phyloP scores from a whole-genome alignment of 2,113 vertebrate genomes.

The Asarcornis scutulata region DNA sequence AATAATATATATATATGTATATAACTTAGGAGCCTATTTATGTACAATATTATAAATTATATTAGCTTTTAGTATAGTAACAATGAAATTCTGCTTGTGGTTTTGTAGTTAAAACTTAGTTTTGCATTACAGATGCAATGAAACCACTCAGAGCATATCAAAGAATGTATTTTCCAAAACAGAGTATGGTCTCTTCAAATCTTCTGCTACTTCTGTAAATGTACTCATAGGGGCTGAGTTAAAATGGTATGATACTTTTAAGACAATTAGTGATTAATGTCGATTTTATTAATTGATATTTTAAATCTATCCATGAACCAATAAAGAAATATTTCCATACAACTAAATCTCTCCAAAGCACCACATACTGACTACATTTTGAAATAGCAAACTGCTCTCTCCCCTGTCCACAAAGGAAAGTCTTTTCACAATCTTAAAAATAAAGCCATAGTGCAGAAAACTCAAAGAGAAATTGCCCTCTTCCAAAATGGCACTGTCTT shows the following conservation, averaged over 20 bases:
- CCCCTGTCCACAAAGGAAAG: not conserved
- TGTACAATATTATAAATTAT: not conserved
- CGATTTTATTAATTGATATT: not conserved
- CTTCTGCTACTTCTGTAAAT: not conserved
- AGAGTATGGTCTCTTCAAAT: not conserved
- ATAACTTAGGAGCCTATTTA: not conserved
- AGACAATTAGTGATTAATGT: not conserved
- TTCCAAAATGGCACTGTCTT: not conserved
- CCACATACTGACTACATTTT: not conserved
- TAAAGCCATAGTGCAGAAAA: not conserved
- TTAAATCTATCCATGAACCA: not conserved
- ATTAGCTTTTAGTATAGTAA: not conserved
- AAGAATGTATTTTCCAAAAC: not conserved
- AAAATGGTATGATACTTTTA: not conserved
- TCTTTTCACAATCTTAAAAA: not conserved
- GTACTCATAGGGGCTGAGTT: not conserved
- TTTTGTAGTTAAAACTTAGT: not conserved
- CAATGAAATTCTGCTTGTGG: not conserved
- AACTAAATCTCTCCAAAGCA: not conserved
- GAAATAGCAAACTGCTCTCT: rapidly evolving
- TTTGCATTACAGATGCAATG: not conserved
- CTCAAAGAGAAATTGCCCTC: not conserved
- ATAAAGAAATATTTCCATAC: not conserved
- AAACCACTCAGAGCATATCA: not conserved
- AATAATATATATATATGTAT: not conserved